Conservation (phyloP, 2,888 invertebrate species). For the Lithophane ornitopus region DNA sequence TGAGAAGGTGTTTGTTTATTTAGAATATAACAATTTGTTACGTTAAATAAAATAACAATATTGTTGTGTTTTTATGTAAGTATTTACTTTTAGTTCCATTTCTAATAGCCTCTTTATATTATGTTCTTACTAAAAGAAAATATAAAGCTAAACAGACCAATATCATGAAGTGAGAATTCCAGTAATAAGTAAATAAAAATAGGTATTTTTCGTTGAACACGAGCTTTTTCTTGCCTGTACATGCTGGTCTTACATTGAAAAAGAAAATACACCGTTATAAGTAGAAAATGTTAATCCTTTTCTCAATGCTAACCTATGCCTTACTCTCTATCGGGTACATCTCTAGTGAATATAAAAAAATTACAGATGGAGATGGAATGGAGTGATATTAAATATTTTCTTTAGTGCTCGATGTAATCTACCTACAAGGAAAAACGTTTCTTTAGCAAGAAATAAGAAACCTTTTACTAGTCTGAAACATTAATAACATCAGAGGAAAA, state of each 20-base stretch:
- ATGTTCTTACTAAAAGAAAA: conserved; percentile 8
- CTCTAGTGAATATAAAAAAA: conserved; percentile 41
- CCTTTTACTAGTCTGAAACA: conserved; percentile 38
- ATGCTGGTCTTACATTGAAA: conserved; percentile 10
- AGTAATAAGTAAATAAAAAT: conserved; percentile 21
- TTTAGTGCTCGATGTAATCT: conserved; percentile 50
- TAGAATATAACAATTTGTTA: neutral
- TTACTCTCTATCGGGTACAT: conserved; percentile 27
- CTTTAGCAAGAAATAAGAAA: conserved; percentile 44
- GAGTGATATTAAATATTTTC: conserved; percentile 56
- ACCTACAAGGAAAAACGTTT: conserved; percentile 23
- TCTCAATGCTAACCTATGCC: conserved; percentile 17
- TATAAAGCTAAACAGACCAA: neutral
- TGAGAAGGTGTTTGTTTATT: conserved; percentile 11
- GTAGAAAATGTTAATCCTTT: conserved; percentile 38
- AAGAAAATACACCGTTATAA: conserved; percentile 27
- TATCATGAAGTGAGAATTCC: conserved; percentile 3
- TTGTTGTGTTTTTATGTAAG: neutral
- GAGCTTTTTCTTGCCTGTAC: neutral
- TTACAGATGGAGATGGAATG: conserved; percentile 43
- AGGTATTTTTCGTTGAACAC: conserved; percentile 15
- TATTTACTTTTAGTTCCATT: neutral
- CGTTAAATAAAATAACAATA: neutral
- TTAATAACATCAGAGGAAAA: conserved; percentile 42
- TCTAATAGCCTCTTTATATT: neutral